Evolutionary conservation across 2,113 vertebrate genomes (phyloP).

Genomic region (Clinocottus analis): DNA sequence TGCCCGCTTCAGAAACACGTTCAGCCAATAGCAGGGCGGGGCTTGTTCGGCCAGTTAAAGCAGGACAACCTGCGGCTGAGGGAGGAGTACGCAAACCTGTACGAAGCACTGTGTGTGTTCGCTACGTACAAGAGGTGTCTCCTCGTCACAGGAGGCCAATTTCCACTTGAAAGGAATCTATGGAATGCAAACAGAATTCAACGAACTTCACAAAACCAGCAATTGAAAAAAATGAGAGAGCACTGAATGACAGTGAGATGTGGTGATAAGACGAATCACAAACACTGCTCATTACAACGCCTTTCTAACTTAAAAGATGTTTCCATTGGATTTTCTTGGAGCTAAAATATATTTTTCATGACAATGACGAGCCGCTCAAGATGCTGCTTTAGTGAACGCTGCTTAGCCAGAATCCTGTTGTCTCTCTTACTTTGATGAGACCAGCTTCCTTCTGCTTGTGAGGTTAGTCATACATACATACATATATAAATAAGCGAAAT

Average conservation of each 20-base stretch:
- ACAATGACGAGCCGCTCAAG: not conserved
- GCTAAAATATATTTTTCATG: not conserved
- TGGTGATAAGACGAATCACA: not conserved
- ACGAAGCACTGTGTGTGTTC: too few relatives aligned
- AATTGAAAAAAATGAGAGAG: slow-evolving; percentile 16
- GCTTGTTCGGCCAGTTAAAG: slow-evolving; percentile 25
- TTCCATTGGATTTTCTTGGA: not conserved
- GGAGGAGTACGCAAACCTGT: slow-evolving; percentile 11
- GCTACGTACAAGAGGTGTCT: not conserved
- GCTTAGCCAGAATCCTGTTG: not conserved
- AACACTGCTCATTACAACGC: not conserved
- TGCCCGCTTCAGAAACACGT: not conserved
- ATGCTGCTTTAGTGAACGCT: not conserved
- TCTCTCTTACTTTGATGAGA: not conserved
- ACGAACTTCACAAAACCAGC: slow-evolving; percentile 8
- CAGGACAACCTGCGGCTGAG: slow-evolving; percentile 42
- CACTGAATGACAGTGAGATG: not conserved
- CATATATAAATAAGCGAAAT: too few relatives aligned
- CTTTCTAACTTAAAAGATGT: not conserved
- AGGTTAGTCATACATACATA: not conserved
- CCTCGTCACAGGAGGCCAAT: not conserved
- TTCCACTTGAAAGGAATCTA: not conserved
- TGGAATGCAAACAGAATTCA: slow-evolving; percentile 34
- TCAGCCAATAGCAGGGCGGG: slow-evolving; percentile 22
- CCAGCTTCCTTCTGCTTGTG: too few relatives aligned